Evolutionary conservation across 2,113 vertebrate genomes (phyloP).

Genomic region (Entomyzon cyanotis): DNA sequence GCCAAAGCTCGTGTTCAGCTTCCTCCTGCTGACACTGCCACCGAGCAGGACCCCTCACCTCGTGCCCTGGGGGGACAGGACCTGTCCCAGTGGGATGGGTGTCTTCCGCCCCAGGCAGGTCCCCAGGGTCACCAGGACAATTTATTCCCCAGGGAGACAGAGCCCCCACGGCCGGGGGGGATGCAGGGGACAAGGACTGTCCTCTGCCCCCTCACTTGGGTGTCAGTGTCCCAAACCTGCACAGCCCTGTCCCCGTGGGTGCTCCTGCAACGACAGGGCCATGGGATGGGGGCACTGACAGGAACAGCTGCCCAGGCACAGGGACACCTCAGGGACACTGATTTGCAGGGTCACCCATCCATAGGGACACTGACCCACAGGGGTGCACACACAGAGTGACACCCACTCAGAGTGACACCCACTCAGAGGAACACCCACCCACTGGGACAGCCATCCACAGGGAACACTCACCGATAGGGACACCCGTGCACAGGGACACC

Average conservation of each 20-base stretch:
- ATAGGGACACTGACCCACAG: neutral
- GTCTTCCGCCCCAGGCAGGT: fast-evolving
- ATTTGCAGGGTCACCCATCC: too few species aligned
- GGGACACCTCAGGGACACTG: neutral
- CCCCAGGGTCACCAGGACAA: fast-evolving
- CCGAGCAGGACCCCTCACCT: neutral
- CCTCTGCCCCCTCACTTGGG: neutral
- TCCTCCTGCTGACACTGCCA: neutral
- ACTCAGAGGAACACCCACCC: fast-evolving
- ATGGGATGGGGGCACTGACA: neutral
- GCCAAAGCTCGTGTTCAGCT: neutral
- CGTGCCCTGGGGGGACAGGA: neutral
- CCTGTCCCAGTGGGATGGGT: fast-evolving
- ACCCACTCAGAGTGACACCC: neutral
- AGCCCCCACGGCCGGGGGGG: neutral
- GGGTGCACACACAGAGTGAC: neutral
- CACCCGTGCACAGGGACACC: neutral
- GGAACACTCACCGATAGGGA: neutral
- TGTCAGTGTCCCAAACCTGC: neutral
- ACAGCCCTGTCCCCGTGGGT: neutral
- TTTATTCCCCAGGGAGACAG: neutral
- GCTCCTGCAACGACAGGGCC: neutral
- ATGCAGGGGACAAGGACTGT: neutral
- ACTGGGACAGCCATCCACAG: neutral
- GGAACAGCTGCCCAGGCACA: neutral